Base-by-base conservation (phyloP, 92 coral and sea anemone species). In the Scolanthus callimorphus region DNA sequence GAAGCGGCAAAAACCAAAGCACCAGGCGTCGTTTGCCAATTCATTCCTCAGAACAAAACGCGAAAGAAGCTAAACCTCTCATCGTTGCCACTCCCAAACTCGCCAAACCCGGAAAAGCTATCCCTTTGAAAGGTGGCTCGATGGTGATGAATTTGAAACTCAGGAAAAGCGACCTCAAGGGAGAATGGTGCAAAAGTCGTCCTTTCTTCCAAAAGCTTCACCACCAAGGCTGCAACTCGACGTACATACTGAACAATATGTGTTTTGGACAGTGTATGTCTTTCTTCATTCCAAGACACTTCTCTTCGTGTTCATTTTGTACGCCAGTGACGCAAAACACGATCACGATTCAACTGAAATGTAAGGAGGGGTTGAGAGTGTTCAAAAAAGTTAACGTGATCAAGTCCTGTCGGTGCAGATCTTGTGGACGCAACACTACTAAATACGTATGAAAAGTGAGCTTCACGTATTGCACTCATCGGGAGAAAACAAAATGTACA, bases 211-310 rank as follows among this genome's bases (percentile, higher is more conserved):
- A 82, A 29, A 74, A 63, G 44, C 50, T 87, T 25, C 80, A 55
- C n/a, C 90, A 87, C 55, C 77, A 55, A 4, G 84, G 78, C 20
- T 87, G 96, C 60, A 59, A 64, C 2, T 49, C 73, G 20, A 65
- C 50, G 1, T 34, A 21, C 2, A 20, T 87, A 4, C 59, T 60
- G 0, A 87, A 87, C 80, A 73, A 57, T 22, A 63, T 79, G 73
- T 87, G 96, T 27, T 70, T 66, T 11, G 96, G 96, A 49, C 96
- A 82, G 54, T 87, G 96, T 50, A 59, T 65, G 23, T 87, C 96
- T 23, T 68, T 77, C 48, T 83, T 49, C 54, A 65, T 83, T 28
- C 96, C 96, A 0, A 71, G 73, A 20, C 59, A 41, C 9, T 82
- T 87, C 13, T 27, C 43, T 10, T 82, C 96, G 0, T 83, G 96